Evolutionary conservation across 2,797 vertebrate genomes (phyloP), one percentile per base, ranked within the genome.

Genomic region (Apogon hyalosoma): DNA sequence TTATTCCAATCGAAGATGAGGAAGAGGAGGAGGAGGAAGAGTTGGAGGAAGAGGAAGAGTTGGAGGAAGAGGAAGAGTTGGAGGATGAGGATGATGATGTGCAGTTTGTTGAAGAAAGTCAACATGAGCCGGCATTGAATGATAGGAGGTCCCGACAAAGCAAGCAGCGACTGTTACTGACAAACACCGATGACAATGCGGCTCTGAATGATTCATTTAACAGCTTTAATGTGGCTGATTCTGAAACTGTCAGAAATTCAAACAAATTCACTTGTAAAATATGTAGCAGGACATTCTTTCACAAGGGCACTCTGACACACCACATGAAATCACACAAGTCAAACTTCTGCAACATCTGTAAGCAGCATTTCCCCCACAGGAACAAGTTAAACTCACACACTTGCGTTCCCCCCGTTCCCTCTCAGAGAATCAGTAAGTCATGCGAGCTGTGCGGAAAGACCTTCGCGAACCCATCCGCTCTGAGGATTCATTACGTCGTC

Each of bases 281-380:
- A 57, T 91, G 89, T 57, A 75, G 58, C 40, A 86, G 79, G 65
- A 59, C 64, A 1, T 92, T 91, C 64, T 65, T 88, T 67, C 83
- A 87, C 70, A 92, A 82, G 70, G 76, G 80, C n/a, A 84, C 82
- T 11, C 73, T 93, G 2, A 87, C 88, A 3, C 63, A 63, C 3
- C 92, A 93, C 85, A 87, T 88, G 86, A 92, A 85, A 61, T 82
- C 70, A 18, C 92, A 93, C 75, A 88, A 86, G 19, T 63, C 75
- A 2, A 87, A 82, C 81, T 82, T 64, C 49, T 93, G 92, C 65
- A 71, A 28, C 48, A 77, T 86, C 24, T 93, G 90, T 67, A 86
- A 88, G 70, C 84, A 88, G 33, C 52, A 78, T 19, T 90, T 92
- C 21, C 69, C 76, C 2, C 54, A 84, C 38, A 83, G 63, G 51